Percentiles rank a stretch among this genome's conserved stretches.
phyloP scores from a whole-genome alignment of 2,797 vertebrate genomes.

The Notolepis coatsorum region DNA sequence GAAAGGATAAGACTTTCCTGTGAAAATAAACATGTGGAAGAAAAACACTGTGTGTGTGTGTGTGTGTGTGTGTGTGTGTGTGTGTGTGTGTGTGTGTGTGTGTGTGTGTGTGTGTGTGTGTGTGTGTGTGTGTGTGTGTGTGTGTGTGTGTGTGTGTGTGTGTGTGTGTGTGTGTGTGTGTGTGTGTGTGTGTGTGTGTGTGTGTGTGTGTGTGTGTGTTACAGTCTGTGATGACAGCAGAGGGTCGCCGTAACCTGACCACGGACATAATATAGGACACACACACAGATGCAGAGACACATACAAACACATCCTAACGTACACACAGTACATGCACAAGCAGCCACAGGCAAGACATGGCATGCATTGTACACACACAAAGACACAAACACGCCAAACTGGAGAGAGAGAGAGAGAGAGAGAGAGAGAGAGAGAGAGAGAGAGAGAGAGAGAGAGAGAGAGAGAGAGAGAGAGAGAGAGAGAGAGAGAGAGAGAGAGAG shows the following conservation, averaged over 20 bases:
- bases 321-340: background rate
- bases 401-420: too few relatives aligned
- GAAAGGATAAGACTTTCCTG: slow-evolving; percentile 72
- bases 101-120: slow-evolving; percentile 47
- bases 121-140: slow-evolving; percentile 34
- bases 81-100: slow-evolving; percentile 36
- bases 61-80: slow-evolving; percentile 37
- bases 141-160: slow-evolving; percentile 49
- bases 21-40: slow-evolving; percentile 78
- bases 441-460: too few relatives aligned
- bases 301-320: background rate
- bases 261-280: slow-evolving; percentile 50
- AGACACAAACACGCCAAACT: background rate
- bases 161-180: slow-evolving; percentile 33
- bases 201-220: slow-evolving; percentile 56
- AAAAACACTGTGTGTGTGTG: slow-evolving; percentile 52
- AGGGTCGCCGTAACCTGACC: slow-evolving; percentile 60
- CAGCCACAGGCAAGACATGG: background rate
- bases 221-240: slow-evolving; percentile 58
- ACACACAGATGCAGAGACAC: background rate
- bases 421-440: too few relatives aligned
- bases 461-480: too few relatives aligned
- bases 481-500: too few relatives aligned
- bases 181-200: slow-evolving; percentile 47
- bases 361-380: slow-evolving; percentile 3